A percentile compares a stretch with the other conserved stretches of the same genome.
phyloP scores from a whole-genome alignment of 2,888 invertebrate species.

The Mechanitis messenoides region DNA sequence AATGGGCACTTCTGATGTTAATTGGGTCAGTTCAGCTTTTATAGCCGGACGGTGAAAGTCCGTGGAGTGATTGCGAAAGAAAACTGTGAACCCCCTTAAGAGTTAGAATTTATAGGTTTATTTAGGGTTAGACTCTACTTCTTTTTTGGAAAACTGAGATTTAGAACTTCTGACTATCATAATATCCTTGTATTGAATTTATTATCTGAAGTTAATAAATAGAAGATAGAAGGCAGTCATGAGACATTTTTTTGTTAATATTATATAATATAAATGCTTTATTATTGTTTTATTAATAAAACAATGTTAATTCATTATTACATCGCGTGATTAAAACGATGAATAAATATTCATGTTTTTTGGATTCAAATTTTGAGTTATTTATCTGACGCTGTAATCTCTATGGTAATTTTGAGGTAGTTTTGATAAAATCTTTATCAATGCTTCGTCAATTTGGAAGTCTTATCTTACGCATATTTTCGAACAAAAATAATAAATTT shows the following conservation, averaged over 20 bases:
- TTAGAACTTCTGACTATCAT: too few species aligned
- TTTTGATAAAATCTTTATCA: background rate
- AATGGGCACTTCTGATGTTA: conserved; percentile 36
- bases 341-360: background rate
- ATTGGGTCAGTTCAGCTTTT: conserved; percentile 34
- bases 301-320: background rate
- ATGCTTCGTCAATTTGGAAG: background rate
- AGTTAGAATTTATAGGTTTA: too few species aligned
- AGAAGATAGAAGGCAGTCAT: too few species aligned
- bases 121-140: too few species aligned
- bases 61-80: background rate
- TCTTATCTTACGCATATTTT: background rate
- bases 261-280: too few species aligned
- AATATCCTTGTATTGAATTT: too few species aligned
- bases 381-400: conserved; percentile 1
- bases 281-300: too few species aligned
- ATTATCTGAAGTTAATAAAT: too few species aligned
- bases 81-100: background rate
- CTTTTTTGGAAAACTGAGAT: too few species aligned
- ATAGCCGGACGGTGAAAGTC: background rate
- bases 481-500: background rate
- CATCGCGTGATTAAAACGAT: background rate
- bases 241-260: too few species aligned
- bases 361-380: conserved; percentile 1
- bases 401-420: background rate